These are phyloP conservation scores for Lepidonotus clava DNA, from an alignment of 2,888 invertebrate genomes.

Conservation along the genomic window DNA sequence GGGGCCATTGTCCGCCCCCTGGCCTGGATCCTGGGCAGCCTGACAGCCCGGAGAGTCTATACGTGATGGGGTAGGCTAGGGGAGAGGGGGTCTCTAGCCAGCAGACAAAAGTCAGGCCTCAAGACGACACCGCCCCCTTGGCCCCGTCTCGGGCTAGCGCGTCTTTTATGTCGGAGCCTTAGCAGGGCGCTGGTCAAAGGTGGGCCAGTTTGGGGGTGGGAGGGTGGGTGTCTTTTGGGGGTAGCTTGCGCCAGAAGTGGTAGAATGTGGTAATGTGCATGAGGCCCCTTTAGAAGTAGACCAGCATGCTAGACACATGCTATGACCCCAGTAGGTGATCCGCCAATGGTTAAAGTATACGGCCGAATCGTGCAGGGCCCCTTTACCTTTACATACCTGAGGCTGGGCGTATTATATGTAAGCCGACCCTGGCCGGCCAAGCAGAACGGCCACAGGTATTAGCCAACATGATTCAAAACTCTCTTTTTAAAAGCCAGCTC, in stretches of 20 bases:
- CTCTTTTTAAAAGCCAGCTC: too few species aligned
- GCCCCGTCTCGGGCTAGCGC: neutral
- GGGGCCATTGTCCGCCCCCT: neutral
- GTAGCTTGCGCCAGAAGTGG: neutral
- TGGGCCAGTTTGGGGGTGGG: neutral
- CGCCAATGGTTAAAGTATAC: too few species aligned
- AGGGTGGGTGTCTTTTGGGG: neutral
- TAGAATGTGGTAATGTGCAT: neutral
- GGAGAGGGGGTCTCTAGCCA: neutral
- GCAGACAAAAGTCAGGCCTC: neutral
- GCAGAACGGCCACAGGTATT: too few species aligned
- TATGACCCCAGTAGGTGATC: too few species aligned
- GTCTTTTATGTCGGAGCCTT: neutral
- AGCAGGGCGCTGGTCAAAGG: slow-evolving; percentile 13
- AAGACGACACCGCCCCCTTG: slow-evolving; percentile 1
- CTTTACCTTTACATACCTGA: too few species aligned
- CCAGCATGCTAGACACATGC: too few species aligned
- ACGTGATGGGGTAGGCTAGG: neutral
- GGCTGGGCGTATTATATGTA: too few species aligned
- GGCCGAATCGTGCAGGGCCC: too few species aligned
- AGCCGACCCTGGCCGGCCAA: too few species aligned
- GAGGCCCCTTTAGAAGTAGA: too few species aligned
- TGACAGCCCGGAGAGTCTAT: too few species aligned
- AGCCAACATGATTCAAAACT: too few species aligned
- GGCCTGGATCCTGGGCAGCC: neutral